Conservation (phyloP, 2,888 invertebrate species). For the Microctonus hyperodae region DNA sequence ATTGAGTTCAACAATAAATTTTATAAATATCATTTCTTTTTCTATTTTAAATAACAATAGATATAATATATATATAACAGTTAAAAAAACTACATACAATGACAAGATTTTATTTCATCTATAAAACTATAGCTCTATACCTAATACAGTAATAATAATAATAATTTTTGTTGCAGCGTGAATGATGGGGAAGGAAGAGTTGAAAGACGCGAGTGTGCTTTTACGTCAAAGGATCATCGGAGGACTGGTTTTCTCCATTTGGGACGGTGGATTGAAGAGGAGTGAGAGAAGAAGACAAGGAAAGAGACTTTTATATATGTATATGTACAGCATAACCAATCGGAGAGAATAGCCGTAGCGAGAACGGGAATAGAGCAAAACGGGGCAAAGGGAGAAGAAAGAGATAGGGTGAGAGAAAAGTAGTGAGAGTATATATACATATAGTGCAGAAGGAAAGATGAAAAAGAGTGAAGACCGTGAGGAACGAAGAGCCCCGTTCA, state of each 20-base stretch:
- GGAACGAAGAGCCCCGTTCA: constrained; percentile 26
- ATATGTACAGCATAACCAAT: constrained; percentile 46
- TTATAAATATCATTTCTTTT: no score
- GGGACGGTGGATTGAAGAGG: constrained; percentile 25
- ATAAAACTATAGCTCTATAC: no score
- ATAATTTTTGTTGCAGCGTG: constrained; percentile 21
- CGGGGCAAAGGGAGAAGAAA: constrained; percentile 24
- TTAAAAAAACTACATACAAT: no score
- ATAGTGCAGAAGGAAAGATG: neutral
- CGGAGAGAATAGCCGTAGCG: constrained; percentile 43
- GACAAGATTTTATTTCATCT: no score
- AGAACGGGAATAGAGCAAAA: constrained; percentile 35
- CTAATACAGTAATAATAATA: constrained; percentile 6
- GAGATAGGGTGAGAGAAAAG: neutral
- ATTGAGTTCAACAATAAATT: no score
- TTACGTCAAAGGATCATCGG: constrained; percentile 36
- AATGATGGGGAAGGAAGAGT: constrained; percentile 25
- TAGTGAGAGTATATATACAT: constrained; percentile 9
- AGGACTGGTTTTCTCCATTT: constrained; percentile 43
- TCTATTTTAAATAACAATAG: no score
- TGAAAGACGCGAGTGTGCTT: constrained; percentile 17
- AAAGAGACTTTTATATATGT: constrained; percentile 14
- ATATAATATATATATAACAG: no score
- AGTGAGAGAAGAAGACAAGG: neutral
- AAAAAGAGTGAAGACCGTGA: constrained; percentile 22